Percentiles rank a stretch among this genome's conserved stretches.
These are phyloP conservation scores for Danio aesculapii DNA, from an alignment of 2,797 vertebrate genomes.

Conservation along the genomic window DNA sequence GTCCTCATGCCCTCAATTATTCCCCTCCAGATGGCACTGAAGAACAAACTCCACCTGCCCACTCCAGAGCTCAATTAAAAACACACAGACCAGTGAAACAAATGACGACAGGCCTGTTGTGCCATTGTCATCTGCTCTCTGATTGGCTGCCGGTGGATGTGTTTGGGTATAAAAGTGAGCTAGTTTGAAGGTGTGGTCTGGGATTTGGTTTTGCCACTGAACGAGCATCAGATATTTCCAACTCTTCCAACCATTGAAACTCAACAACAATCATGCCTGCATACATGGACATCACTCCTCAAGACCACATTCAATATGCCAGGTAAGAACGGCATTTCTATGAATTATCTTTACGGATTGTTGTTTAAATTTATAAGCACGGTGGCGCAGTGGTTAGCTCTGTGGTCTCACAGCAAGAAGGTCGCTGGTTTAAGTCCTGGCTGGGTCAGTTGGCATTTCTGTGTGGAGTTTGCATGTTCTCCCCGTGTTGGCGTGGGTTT, in stretches of 20 bases:
- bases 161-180: constrained; percentile 70
- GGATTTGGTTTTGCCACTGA: constrained; percentile 15
- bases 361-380: too few species aligned
- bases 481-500: too few species aligned
- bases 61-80: constrained; percentile 70
- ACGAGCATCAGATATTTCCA: not conserved
- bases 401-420: too few species aligned
- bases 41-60: constrained; percentile 76
- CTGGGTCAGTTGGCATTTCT: too few species aligned
- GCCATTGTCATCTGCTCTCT: constrained; percentile 43
- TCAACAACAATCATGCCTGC: constrained; percentile 65
- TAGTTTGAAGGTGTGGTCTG: constrained; percentile 40
- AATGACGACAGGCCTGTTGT: not conserved
- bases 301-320: constrained; percentile 67
- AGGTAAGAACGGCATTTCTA: constrained; percentile 40
- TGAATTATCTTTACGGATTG: too few species aligned
- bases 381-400: too few species aligned
- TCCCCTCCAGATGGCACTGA: constrained; percentile 70
- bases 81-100: constrained; percentile 34
- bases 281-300: constrained; percentile 72
- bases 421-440: too few species aligned
- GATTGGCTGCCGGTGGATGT: constrained; percentile 70
- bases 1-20: constrained; percentile 64
- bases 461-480: too few species aligned
- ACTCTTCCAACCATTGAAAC: not conserved